These are phyloP conservation scores for Chitala chitala DNA, from an alignment of 2,113 vertebrate genomes.

Conservation along the genomic window DNA sequence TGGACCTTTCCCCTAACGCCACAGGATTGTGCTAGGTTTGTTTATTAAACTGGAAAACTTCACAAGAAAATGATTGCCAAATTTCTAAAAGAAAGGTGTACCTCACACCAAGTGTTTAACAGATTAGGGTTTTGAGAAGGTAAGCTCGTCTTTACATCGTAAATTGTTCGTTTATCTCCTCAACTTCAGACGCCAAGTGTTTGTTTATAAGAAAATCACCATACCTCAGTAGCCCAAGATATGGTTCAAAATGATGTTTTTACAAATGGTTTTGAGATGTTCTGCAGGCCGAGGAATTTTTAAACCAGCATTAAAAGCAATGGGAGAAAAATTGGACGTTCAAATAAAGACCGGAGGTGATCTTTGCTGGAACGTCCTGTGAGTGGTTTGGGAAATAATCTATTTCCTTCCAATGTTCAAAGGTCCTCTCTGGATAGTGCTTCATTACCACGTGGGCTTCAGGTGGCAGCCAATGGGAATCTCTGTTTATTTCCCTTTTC, in stretches of 20 bases:
- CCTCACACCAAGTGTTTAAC: neutral
- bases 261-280: neutral
- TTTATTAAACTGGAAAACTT: neutral
- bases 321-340: neutral
- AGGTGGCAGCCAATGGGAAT: neutral
- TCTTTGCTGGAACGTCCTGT: neutral
- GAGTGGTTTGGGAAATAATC: conserved; percentile 4
- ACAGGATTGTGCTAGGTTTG: too few relatives aligned
- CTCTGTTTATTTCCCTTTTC: conserved; percentile 15
- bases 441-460: conserved; percentile 9
- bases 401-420: conserved; percentile 5
- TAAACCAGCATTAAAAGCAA: neutral
- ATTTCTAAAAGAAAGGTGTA: neutral
- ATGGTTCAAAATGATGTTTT: neutral
- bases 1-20: neutral
- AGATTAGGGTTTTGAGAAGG: neutral
- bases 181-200: neutral
- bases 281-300: neutral
- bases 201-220: neutral
- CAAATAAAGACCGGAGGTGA: neutral
- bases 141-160: too few relatives aligned
- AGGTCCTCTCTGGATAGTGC: neutral
- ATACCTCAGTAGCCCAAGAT: neutral
- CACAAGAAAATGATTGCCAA: neutral
- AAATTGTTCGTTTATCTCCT: neutral